phyloP scores from a whole-genome alignment of 30 jellyfish, hydroid and myxozoan genomes.

The Aurelia coerulea region DNA sequence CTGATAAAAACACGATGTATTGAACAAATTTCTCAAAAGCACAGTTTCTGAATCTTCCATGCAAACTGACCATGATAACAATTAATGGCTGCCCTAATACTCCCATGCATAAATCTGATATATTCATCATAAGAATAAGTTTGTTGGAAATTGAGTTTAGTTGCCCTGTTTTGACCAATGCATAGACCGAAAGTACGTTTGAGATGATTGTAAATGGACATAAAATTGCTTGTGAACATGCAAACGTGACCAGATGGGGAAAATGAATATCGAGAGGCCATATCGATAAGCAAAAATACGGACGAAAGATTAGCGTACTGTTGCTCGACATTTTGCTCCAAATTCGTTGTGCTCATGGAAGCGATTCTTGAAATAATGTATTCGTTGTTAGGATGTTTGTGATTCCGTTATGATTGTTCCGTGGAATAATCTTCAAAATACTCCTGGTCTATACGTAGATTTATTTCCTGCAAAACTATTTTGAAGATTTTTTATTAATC shows the following conservation, averaged over 20 bases:
- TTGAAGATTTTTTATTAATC: too few relatives aligned
- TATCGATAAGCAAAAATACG: slow-evolving; percentile 13
- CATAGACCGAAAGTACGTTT: slow-evolving; percentile 21
- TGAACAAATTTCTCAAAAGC: slow-evolving; percentile 22
- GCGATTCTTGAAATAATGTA: too few relatives aligned
- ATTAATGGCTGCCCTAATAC: slow-evolving; percentile 34
- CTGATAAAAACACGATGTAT: slow-evolving; percentile 25
- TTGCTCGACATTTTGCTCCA: too few relatives aligned
- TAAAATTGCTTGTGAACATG: slow-evolving; percentile 10
- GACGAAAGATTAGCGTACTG: neutral
- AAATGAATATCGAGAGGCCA: slow-evolving; percentile 50
- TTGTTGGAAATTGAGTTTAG: slow-evolving; percentile 26
- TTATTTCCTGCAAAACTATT: too few relatives aligned
- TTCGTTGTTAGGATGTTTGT: too few relatives aligned
- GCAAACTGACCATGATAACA: slow-evolving; percentile 1
- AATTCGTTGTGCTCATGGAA: too few relatives aligned
- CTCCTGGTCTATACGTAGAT: too few relatives aligned
- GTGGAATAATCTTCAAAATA: too few relatives aligned
- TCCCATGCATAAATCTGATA: slow-evolving; percentile 55
- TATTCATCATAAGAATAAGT: slow-evolving; percentile 37
- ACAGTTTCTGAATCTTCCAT: slow-evolving; percentile 28
- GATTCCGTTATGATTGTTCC: too few relatives aligned
- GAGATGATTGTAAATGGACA: slow-evolving; percentile 21
- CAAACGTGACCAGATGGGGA: neutral
- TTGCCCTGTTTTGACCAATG: slow-evolving; percentile 40